phyloP scores from a whole-genome alignment of 2,113 vertebrate species.

The Sakesphorus luctuosus region DNA sequence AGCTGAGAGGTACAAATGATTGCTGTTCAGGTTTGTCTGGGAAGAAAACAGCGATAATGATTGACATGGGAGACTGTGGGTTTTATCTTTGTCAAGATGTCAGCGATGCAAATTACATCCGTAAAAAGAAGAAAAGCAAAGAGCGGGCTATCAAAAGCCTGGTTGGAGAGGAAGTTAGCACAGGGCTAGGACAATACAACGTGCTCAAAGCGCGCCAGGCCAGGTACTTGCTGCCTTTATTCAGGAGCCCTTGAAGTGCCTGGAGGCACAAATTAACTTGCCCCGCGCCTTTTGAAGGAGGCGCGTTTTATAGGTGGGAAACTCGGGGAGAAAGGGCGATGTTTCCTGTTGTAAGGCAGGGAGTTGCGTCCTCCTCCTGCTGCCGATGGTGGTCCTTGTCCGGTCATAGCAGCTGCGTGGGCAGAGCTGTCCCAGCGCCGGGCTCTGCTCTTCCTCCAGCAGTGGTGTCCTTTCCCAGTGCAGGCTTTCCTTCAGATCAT shows the following conservation, averaged over 20 bases:
- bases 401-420: accelerated
- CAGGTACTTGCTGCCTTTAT: constrained; percentile 61
- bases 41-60: constrained; percentile 46
- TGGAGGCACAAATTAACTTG: constrained; percentile 52
- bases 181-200: constrained; percentile 4
- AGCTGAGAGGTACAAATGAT: constrained; percentile 55
- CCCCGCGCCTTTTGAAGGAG: not conserved
- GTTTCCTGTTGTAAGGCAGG: constrained; percentile 3
- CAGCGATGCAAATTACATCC: constrained; percentile 60
- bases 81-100: constrained; percentile 61
- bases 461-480: not conserved
- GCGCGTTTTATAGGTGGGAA: constrained; percentile 36
- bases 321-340: not conserved
- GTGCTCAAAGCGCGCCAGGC: constrained; percentile 15
- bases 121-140: constrained; percentile 28
- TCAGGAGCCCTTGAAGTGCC: constrained; percentile 34
- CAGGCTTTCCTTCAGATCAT: constrained; percentile 17
- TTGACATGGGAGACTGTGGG: constrained; percentile 29
- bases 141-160: constrained; percentile 41
- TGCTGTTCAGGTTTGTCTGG: constrained; percentile 36
- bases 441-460: not conserved
- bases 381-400: not conserved
- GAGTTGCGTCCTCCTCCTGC: not conserved
- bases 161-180: constrained; percentile 49
- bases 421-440: not conserved